These are phyloP conservation scores for Trachelus iudaicus DNA, from an alignment of 2,888 invertebrate genomes.

Conservation along the genomic window DNA sequence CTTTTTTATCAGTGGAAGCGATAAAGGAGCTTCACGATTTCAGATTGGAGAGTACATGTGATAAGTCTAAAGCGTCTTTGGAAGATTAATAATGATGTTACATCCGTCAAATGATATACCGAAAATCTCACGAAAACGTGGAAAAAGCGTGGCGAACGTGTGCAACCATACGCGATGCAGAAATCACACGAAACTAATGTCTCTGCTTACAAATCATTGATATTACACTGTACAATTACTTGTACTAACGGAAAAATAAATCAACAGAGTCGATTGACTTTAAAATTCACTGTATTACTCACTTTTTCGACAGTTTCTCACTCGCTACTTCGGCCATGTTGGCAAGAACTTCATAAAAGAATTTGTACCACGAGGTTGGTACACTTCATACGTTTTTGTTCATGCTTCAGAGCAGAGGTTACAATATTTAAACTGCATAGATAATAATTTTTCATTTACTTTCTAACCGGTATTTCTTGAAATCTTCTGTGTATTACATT, in stretches of 20 bases:
- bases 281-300: conserved; percentile 58
- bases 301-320: conserved; percentile 78
- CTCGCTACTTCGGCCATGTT: conserved; percentile 70
- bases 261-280: background rate
- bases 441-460: background rate
- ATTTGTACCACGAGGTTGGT: conserved; percentile 11
- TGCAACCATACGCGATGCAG: background rate
- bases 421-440: background rate
- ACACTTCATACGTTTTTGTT: background rate
- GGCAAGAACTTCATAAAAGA: conserved; percentile 32
- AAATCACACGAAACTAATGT: background rate
- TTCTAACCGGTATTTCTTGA: background rate
- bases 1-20: background rate
- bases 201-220: background rate
- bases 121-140: background rate
- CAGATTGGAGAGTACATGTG: background rate
- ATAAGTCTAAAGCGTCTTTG: background rate
- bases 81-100: background rate
- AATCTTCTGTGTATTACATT: background rate
- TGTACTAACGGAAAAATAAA: background rate
- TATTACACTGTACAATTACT: background rate
- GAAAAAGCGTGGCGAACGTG: background rate
- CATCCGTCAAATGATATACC: background rate
- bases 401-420: background rate
- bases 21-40: background rate